Base-by-base conservation (phyloP, 37 sponge, comb jelly and placozoan species). In the Ephydatia muelleri region DNA sequence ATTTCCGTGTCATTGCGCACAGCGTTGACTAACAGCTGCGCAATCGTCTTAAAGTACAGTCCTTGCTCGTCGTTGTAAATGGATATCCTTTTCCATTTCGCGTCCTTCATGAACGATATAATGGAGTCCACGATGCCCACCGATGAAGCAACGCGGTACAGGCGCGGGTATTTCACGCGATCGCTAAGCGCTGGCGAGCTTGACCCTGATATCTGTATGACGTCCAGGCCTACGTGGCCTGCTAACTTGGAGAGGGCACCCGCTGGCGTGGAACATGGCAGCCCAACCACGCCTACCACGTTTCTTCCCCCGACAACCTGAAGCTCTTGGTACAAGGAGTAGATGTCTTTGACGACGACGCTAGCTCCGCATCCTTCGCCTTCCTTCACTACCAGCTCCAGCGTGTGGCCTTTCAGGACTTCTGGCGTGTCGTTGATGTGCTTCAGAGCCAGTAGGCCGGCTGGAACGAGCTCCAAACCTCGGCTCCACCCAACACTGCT, bases 371-470 rank as follows among this genome's bases (percentile, higher is more conserved):
- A 84, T 29, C 78, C 37, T 32, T 84, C 85, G 27, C 68, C 38
- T 39, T 67, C 47, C 21, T 69, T 68, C 31, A 68, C 43, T 38
- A 84, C 40, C 2, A 89, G 38, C 78, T 84, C 85, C 32, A 89
- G 79, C 72, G 40, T 33, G 68, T 83, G 74, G 13, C 84, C 89
- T 1, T 26, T 14, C n/a, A 84, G 77, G 8, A 84, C 22, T 21
- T 82, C 72, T 23, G 80, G 21, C 12, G 39, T 40, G 30, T 82
- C 84, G 75, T 89, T 89, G 19, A 89, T 80, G 9, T 89, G 84
- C 26, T 89, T 49, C 32, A 79, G 22, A 22, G 89, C 89, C 30
- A 89, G 65, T 14, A 67, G 79, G 0, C 79, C 89, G 21, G 89
- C 89, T 27, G 89, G 89, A 32, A 84, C 66, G 33, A 84, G 29